These are phyloP conservation scores for Chelonia mydas DNA, from an alignment of 2,797 vertebrate species.

Conservation along the genomic window DNA sequence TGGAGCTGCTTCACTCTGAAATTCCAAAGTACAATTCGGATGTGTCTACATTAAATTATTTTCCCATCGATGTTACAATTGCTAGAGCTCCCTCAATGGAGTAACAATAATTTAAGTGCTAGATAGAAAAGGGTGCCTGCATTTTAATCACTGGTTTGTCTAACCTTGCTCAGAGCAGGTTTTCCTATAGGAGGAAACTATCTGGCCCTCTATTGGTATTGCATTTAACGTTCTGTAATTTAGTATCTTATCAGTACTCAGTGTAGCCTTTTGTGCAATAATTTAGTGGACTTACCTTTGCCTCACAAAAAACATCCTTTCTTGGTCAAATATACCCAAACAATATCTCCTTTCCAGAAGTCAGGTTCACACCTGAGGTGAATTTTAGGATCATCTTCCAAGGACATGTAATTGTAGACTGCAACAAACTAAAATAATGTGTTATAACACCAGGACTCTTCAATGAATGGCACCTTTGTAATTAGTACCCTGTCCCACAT, in stretches of 20 bases:
- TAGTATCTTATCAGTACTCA: not conserved
- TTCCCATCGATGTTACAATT: not conserved
- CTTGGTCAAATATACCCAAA: conserved; percentile 51
- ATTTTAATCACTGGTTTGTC: not conserved
- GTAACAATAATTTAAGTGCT: not conserved
- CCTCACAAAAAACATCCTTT: conserved; percentile 53
- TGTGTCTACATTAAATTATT: conserved; percentile 1
- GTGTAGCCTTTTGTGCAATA: not conserved
- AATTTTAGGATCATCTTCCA: conserved; percentile 35
- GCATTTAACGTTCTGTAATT: not conserved
- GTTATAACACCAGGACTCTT: rapidly evolving
- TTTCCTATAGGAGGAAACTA: not conserved
- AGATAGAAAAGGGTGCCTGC: not conserved
- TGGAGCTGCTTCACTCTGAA: not conserved
- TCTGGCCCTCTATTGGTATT: not conserved
- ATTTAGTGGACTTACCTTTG: conserved; percentile 42
- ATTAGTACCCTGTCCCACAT: not conserved
- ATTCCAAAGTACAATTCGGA: not conserved
- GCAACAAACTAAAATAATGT: conserved; percentile 40
- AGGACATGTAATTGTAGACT: conserved; percentile 55
- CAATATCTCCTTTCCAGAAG: not conserved
- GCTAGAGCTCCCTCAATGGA: not conserved
- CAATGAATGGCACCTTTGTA: not conserved
- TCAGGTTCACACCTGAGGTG: not conserved
- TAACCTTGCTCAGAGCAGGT: rapidly evolving